Conservation (phyloP, 2,888 invertebrate species). For the Ephialtes manifestator region DNA sequence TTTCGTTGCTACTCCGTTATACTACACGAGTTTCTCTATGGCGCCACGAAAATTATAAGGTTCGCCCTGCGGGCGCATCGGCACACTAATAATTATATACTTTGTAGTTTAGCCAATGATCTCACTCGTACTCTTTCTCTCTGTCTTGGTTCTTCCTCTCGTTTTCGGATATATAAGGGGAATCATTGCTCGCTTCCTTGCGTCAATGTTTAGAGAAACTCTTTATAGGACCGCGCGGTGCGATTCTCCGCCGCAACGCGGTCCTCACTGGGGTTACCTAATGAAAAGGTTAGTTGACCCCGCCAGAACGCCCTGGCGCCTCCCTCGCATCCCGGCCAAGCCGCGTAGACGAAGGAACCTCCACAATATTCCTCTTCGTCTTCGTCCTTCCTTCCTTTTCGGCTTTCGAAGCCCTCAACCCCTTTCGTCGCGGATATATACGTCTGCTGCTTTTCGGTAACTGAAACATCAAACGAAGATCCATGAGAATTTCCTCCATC, state of each 20-base stretch:
- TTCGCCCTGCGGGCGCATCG: constrained; percentile 79
- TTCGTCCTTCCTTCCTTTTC: constrained; percentile 39
- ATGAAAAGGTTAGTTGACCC: constrained; percentile 86
- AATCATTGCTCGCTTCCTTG: constrained; percentile 80
- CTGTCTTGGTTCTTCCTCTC: constrained; percentile 54
- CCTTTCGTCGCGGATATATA: constrained; percentile 33
- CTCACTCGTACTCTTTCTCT: constrained; percentile 57
- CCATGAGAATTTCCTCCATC: constrained; percentile 35
- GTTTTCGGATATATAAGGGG: constrained; percentile 62
- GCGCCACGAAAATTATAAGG: constrained; percentile 86
- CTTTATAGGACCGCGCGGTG: constrained; percentile 74
- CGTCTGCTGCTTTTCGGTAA: constrained; percentile 29
- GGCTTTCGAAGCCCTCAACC: constrained; percentile 34
- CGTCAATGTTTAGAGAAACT: constrained; percentile 81
- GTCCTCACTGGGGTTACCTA: constrained; percentile 83
- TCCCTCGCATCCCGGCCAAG: constrained; percentile 74
- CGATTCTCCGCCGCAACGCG: constrained; percentile 70
- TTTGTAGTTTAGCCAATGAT: constrained; percentile 73
- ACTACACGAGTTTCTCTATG: constrained; percentile 77
- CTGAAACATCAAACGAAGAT: constrained; percentile 45
- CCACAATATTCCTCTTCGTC: constrained; percentile 57
- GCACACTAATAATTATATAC: constrained; percentile 84
- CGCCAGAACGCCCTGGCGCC: constrained; percentile 85
- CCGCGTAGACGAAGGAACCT: constrained; percentile 39
- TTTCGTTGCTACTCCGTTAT: constrained; percentile 29